Base-by-base conservation (phyloP, 2,797 vertebrate species). In the Moxostoma hubbsi region DNA sequence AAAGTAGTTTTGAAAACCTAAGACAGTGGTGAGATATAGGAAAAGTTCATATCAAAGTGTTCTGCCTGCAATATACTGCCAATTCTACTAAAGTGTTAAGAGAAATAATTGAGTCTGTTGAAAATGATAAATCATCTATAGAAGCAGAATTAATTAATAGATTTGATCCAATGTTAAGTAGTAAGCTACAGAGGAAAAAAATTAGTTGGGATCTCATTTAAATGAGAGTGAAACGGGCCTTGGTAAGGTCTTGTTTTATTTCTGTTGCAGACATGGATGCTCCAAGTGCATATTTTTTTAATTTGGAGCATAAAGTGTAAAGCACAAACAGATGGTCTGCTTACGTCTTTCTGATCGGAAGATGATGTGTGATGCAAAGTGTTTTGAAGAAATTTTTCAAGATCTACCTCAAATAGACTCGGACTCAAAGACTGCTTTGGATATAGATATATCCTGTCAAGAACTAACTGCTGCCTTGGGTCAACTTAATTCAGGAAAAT, bases 261-360 rank as follows among this genome's bases (percentile, higher is more conserved):
- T 64, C n/a, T n/a, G n/a, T 43, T 9, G 11, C 12, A 13, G 36
- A n/a, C 12, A 12, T 45, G 45, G 63, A 47, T 0, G 45, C 45
- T 47, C 43, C 63, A 65, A 49, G 63, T 65, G n/a, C 46, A 15
- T 64, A n/a, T n/a, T 46, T 46, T 46, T 64, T 64, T 64, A 15
- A 5, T 64, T 64, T 46, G 62, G 43, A 64, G 13, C 6, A 4
- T 62, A 45, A 64, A 15, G 7, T 13, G 43, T 10, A 64, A 5
- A 15, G 43, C 9, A 46, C n/a, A n/a, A n/a, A n/a, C n/a, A n/a
- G n/a, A n/a, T n/a, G n/a, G n/a, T n/a, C n/a, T n/a, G n/a, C n/a
- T n/a, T n/a, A n/a, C n/a, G n/a, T n/a, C n/a, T n/a, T n/a, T n/a
- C n/a, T n/a, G n/a, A n/a, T n/a, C n/a, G n/a, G n/a, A n/a, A n/a